Evolutionary conservation across 1,140 invertebrate genomes (phyloP).

Genomic region (Aethina tumida): DNA sequence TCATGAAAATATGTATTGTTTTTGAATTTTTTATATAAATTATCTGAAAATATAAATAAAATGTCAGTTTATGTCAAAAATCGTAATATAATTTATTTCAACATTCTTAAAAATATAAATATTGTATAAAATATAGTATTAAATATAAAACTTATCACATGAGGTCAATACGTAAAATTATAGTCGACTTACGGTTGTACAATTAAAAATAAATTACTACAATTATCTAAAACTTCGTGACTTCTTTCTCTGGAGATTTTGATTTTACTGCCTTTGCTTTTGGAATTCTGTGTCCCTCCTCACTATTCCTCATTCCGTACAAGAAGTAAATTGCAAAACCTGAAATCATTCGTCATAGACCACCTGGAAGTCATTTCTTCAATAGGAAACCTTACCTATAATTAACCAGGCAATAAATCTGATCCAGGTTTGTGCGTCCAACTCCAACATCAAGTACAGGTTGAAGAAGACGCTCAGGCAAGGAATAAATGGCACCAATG

Average conservation of each 20-base stretch:
- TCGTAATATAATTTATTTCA: no score
- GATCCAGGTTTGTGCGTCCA: constrained; percentile 68
- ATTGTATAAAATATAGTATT: constrained; percentile 1
- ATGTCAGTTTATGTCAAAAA: no score
- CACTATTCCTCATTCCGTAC: constrained; percentile 39
- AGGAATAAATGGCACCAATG: constrained; percentile 71
- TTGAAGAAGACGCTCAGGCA: constrained; percentile 69
- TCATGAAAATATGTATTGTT: no score
- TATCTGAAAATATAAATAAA: constrained; percentile 2
- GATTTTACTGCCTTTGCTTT: not conserved
- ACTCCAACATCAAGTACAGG: constrained; percentile 69
- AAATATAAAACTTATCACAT: not conserved
- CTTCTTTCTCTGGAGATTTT: constrained; percentile 2
- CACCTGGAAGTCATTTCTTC: not conserved
- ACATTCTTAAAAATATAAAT: not conserved
- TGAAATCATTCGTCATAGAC: constrained; percentile 14
- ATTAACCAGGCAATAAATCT: constrained; percentile 68
- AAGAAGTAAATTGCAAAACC: constrained; percentile 42
- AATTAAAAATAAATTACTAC: not conserved
- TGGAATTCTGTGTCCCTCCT: constrained; percentile 26
- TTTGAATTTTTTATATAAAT: no score
- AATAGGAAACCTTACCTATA: constrained; percentile 41
- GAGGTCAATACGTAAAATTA: not conserved
- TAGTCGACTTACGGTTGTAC: not conserved
- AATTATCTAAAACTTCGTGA: not conserved